These are phyloP conservation scores for Percina caprodes DNA, from an alignment of 2,113 vertebrate species.

Conservation along the genomic window DNA sequence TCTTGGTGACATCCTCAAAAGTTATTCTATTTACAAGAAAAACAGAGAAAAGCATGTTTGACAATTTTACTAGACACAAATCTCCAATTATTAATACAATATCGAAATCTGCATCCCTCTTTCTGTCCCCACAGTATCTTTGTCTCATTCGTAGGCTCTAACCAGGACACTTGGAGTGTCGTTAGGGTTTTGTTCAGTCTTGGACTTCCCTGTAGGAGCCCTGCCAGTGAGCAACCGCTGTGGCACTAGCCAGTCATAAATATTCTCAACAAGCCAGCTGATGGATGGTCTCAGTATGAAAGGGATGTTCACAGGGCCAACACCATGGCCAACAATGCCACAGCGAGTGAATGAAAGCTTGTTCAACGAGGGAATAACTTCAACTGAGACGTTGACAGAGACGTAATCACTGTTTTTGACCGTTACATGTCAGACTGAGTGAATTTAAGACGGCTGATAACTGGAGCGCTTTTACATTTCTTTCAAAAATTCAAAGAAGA, in stretches of 20 bases:
- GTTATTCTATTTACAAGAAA: neutral
- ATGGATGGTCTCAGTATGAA: slow-evolving; percentile 70
- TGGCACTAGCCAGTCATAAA: slow-evolving; percentile 75
- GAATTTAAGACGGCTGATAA: slow-evolving; percentile 47
- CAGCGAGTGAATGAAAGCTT: slow-evolving; percentile 63
- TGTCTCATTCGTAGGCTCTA: slow-evolving; percentile 43
- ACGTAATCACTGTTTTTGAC: slow-evolving; percentile 55
- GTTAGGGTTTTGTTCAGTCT: slow-evolving; percentile 58
- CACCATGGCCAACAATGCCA: slow-evolving; percentile 56
- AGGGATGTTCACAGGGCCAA: slow-evolving; percentile 62
- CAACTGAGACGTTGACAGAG: slow-evolving; percentile 52
- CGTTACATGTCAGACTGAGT: slow-evolving; percentile 45
- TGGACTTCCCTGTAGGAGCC: slow-evolving; percentile 58
- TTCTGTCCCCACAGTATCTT: slow-evolving; percentile 30
- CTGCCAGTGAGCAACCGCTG: slow-evolving; percentile 68
- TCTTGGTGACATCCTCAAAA: neutral
- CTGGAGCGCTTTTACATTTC: neutral
- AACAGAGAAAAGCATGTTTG: neutral
- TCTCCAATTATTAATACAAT: neutral
- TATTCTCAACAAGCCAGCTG: slow-evolving; percentile 77
- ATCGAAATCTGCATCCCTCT: slow-evolving; percentile 11
- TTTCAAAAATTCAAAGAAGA: slow-evolving; percentile 33
- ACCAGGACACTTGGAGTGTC: slow-evolving; percentile 55
- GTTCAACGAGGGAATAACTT: slow-evolving; percentile 55
- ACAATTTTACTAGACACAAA: neutral